Base-by-base conservation (phyloP, 2,888 invertebrate species). In the Ceriagrion tenellum region DNA sequence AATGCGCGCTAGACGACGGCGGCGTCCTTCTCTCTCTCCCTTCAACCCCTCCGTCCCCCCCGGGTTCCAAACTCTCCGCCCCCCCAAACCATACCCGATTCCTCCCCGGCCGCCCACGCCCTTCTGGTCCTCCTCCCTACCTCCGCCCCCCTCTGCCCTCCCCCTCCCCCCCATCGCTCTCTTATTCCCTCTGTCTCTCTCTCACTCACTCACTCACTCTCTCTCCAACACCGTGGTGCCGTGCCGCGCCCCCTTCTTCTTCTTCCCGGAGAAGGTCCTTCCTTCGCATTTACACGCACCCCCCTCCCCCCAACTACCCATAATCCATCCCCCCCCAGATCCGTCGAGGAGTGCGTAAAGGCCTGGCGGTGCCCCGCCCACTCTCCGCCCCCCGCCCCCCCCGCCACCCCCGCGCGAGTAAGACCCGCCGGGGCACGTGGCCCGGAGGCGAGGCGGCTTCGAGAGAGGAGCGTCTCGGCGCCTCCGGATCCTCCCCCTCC, bases 71-170 rank as follows among this genome's bases (percentile, higher is more conserved):
- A 47, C 47, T 47, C 47, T 47, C 47, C 8, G 4, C 8, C 95
- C 95, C 95, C 95, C 95, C 95, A 95, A 95, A 96, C 96, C 96
- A 96, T 2, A 55, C 55, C 55, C 8, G 59, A 26, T 55, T 93
- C 95, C 95, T 59, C 88, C 93, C 74, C 88, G 23, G 90, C 88
- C 95, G 95, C 90, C 88, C 55, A 89, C 95, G 63, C 47, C 89
- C 95, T 88, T 81, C 40, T 56, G 69, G 81, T 74, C 88, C 91
- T 95, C 74, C 95, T 47, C 47, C 47, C 8, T 8, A 2, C 47
- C 47, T 47, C 47, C 8, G 8, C 8, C 8, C 4, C 47, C 8
- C 47, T 47, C 47, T 47, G 4, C 63, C 30, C 35, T 47, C 95
- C 35, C 91, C 35, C 56, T 69, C 69, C 95, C 74, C 88, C 91